Base-by-base conservation (phyloP, 2,113 vertebrate genomes). In the Gasterosteus aculeatus region DNA sequence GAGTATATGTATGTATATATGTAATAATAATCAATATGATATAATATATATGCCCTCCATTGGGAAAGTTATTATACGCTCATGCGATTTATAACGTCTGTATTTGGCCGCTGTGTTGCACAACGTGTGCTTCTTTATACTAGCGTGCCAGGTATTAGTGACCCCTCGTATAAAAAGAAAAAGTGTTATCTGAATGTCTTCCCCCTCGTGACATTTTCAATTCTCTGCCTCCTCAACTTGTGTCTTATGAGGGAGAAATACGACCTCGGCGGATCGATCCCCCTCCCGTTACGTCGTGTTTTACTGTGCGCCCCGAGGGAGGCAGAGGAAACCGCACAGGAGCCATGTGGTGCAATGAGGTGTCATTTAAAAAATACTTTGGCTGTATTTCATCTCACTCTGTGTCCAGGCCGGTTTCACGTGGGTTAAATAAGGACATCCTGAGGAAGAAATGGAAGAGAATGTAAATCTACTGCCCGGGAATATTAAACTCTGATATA, bases 281-380 rank as follows among this genome's bases (percentile, higher is more conserved):
- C 38, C 18, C 38, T 51, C 44, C 67, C 29, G 44, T 31, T 59
- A 53, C 44, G 47, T 77, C 35, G 44, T n/a, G 58, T 54, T 80
- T 72, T 68, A 61, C 46, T 61, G 67, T 51, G 56, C 6, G 10
- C 42, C 63, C 53, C n/a, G 44, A 73, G 53, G 73, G 58, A 46
- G 26, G 51, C 29, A 16, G 31, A 60, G 18, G 56, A 61, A 75
- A 69, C 68, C 62, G 60, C 57, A 7, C 15, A 53, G 49, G 33
- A 57, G 62, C 49, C 49, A 15, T 67, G 41, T 59, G 54, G 29
- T 58, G 35, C 26, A 65, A 62, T 57, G 29, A 29, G 19, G 41
- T 63, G 41, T 54, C 0, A 2, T 62, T 33, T 64, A 22, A n/a
- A 53, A 72, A 41, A 51, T 60, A 19, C 6, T 54, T 49, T 10